Base-by-base conservation (phyloP, 2,797 vertebrate species). In the Phalanger gymnotis region DNA sequence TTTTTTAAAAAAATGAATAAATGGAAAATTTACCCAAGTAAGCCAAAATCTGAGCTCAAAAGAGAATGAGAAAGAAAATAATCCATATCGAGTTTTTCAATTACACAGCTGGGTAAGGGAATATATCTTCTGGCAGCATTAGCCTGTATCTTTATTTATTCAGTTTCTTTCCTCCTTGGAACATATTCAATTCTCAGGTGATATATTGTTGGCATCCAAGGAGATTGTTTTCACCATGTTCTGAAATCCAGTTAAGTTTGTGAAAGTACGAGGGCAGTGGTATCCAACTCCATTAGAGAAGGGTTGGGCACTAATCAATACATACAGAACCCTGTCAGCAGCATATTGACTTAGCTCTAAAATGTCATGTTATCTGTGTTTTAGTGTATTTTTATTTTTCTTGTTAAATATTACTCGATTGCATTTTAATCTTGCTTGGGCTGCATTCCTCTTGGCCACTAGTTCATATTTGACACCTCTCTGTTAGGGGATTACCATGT, bases 151-250 rank as follows among this genome's bases (percentile, higher is more conserved):
- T 92, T 47, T 96, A 30, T 91, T 81, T 66, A 73, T 40, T 87
- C 5, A 5, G 57, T 12, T 94, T 92, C 90, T 40, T 91, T 16
- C 14, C 93, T 92, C 57, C 55, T 40, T 54, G 93, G 52, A 93
- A 93, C 58, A 66, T 30, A 51, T 9, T 14, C 9, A 22, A 40
- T 53, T 95, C 92, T 89, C 54, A 28, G 57, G 73, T n/a, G 51
- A 90, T n/a, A 19, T 53, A 5, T 54, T 91, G 30, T 30, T 93
- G 91, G 47, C 92, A 51, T 55, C 54, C 40, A n/a, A 92, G 92
- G 94, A 94, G 28, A 92, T 66, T 90, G 96, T 93, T 87, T 52
- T 97, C 95, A 95, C 94, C 66, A 93, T 12, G 14, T 47, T 94
- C 56, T 97, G 95, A 94, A 91, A 96, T 54, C 57, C 10, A 52